Evolutionary conservation across 2,113 vertebrate genomes (phyloP), one percentile per base, ranked within the genome.

Genomic region (Rhagologus leucostigma): DNA sequence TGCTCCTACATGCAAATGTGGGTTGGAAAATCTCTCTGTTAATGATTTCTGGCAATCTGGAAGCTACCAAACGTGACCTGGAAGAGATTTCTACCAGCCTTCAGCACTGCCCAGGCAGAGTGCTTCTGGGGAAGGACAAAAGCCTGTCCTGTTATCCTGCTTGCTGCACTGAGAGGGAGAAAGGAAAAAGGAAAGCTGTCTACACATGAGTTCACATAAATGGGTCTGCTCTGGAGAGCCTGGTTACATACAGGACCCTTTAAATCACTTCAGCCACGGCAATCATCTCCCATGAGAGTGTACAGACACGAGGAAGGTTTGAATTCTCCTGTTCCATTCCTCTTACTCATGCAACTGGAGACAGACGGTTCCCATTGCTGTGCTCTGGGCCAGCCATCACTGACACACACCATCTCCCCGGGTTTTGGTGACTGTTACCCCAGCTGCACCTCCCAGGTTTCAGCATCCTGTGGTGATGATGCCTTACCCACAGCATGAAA

Each of bases 1-100:
- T 1, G 3, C 27, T 89, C 52, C 68, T 30, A 44, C 0, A 0
- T 29, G 23, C 18, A 75, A 39, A 67, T 27, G 16, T 50, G 60
- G 42, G 24, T 5, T 8, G 11, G 46, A 81, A 41, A 69, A 89
- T 44, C 18, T 68, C 33, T 16, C 15, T 87, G 23, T 16, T 69
- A 83, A 56, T 29, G 10, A 77, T 46, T 84, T 71, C 46, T 80
- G 63, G 60, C 57, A 42, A 11, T 35, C 35, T 68, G n/a, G n/a
- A 37, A 76, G 37, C 39, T 91, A 73, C 24, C 65, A 93, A 82
- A 84, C 39, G 21, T 17, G 35, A 85, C 49, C 57, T 68, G 16
- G 19, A 65, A 70, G n/a, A 87, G 42, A 69, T 37, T 81, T 74
- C 37, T 30, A 76, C 37, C 41, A 63, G 57, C 32, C 86, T 62